Percentiles rank a stretch among this genome's conserved stretches.
Evolutionary conservation across 1,140 invertebrate species (phyloP).

Genomic region (Pseudomyrmex gracilis): DNA sequence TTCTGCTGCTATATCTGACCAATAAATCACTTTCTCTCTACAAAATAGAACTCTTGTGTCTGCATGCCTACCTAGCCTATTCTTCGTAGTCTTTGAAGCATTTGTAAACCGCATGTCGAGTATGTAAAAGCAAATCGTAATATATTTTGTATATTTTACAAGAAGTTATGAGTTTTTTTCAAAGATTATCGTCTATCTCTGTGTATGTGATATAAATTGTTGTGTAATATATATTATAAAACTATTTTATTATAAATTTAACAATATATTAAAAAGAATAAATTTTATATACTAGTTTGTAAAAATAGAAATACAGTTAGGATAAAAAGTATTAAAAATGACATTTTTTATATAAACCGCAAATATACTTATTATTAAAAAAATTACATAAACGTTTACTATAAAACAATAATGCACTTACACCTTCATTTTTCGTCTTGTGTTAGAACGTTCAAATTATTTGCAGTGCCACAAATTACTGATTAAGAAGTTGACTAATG

Average conservation of each 20-base stretch:
- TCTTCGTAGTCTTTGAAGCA: constrained; percentile 3
- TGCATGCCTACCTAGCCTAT: constrained; percentile 16
- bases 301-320: no score
- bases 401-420: background rate
- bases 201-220: background rate
- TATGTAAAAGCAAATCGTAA: background rate
- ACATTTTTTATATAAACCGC: background rate
- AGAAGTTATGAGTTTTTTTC: background rate
- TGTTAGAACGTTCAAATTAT: background rate
- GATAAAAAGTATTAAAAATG: background rate
- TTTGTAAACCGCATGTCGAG: background rate
- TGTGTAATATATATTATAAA: no score
- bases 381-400: no score
- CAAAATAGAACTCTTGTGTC: background rate
- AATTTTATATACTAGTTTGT: no score
- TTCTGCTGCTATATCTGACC: constrained; percentile 11
- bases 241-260: no score
- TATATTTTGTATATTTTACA: background rate
- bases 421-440: background rate
- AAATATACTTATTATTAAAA: background rate
- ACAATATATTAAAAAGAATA: no score
- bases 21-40: constrained; percentile 52
- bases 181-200: background rate
- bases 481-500: background rate
- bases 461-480: background rate